Conservation (phyloP, 2,113 vertebrate genomes). For the Paradisaea rubra region DNA sequence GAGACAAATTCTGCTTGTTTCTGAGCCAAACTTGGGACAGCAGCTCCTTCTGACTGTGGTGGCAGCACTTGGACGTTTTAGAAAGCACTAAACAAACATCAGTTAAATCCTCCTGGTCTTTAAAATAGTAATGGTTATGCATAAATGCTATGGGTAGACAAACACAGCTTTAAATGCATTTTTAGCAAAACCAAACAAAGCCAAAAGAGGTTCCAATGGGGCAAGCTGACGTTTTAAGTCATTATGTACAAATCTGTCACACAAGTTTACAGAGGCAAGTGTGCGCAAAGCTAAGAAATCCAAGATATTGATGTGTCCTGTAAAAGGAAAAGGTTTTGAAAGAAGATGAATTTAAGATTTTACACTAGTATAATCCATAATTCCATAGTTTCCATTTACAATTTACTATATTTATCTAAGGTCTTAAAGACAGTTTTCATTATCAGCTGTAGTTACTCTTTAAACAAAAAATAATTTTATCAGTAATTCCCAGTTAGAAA, state of each 20-base stretch:
- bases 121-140: not conserved
- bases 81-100: not conserved
- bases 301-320: not conserved
- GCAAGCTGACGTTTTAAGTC: not conserved
- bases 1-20: not conserved
- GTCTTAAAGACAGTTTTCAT: not conserved
- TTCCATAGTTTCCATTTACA: not conserved
- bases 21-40: not conserved
- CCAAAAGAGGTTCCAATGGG: not conserved
- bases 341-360: not conserved
- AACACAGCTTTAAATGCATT: not conserved
- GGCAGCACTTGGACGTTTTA: not conserved
- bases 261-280: not conserved
- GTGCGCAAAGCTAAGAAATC: not conserved
- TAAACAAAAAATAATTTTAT: not conserved
- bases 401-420: not conserved
- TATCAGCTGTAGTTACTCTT: not conserved
- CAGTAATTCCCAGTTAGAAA: not conserved
- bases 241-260: not conserved
- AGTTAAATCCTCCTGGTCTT: not conserved
- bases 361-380: not conserved
- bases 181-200: not conserved
- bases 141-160: not conserved
- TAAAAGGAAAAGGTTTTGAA: not conserved
- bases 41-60: not conserved